Conservation (phyloP, 1,140 invertebrate genomes). For the Drosophila mayri region DNA sequence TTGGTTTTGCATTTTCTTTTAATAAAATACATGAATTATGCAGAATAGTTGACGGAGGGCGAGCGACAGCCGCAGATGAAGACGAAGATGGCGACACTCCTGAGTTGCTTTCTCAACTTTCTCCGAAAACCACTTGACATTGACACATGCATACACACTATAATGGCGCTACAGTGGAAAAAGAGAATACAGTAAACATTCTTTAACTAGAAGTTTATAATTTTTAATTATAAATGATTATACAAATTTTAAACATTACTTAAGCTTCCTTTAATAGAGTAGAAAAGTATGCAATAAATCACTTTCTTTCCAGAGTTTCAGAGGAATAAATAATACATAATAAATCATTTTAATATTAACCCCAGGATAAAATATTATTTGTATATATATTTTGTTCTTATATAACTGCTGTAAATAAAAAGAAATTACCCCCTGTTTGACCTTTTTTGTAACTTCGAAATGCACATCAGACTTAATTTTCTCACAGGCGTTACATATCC, state of each 20-base stretch:
- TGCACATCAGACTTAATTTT: too few species aligned
- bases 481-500: too few species aligned
- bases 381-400: too few species aligned
- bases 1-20: slow-evolving; percentile 64
- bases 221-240: background rate
- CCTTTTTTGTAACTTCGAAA: too few species aligned
- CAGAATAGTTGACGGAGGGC: slow-evolving; percentile 45
- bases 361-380: too few species aligned
- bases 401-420: too few species aligned
- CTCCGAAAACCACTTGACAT: slow-evolving; percentile 21
- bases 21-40: slow-evolving; percentile 74
- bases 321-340: too few species aligned
- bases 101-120: slow-evolving; percentile 24
- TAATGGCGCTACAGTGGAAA: background rate
- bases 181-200: background rate
- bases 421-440: too few species aligned
- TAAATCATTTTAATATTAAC: background rate
- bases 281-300: too few species aligned
- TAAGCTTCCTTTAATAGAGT: too few species aligned
- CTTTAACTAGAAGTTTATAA: background rate
- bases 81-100: slow-evolving; percentile 16
- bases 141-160: slow-evolving; percentile 18
- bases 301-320: too few species aligned
- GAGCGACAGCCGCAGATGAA: slow-evolving; percentile 17
- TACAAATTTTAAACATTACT: background rate